phyloP scores from a whole-genome alignment of 2,797 vertebrate genomes.

The Eurystomus glaucurus region DNA sequence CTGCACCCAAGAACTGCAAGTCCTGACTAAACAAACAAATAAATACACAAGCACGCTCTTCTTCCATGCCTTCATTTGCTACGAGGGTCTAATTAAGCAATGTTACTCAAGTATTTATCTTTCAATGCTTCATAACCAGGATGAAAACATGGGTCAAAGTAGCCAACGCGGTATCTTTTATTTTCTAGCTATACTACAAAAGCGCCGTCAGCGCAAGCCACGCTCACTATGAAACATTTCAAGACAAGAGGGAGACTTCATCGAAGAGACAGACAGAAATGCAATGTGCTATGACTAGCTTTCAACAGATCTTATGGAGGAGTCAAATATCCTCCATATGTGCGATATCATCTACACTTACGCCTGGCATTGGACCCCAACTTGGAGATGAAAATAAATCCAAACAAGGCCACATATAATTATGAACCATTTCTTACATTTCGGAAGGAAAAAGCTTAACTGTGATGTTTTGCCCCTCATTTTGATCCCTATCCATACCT shows the following conservation, averaged over 20 bases:
- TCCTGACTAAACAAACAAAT: conserved; percentile 7
- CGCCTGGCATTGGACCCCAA: not conserved
- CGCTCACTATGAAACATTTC: not conserved
- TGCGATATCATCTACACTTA: not conserved
- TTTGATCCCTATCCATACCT: not conserved
- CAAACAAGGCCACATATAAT: not conserved
- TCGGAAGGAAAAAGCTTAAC: not conserved
- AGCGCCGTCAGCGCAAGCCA: not conserved
- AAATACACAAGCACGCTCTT: not conserved
- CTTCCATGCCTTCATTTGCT: not conserved
- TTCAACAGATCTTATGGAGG: conserved; percentile 34
- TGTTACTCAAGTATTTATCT: not conserved
- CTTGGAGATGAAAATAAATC: not conserved
- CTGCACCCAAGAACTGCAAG: not conserved
- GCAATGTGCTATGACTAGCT: not conserved
- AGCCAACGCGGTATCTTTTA: rapidly evolving
- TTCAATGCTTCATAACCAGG: not conserved
- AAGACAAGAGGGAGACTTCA: not conserved
- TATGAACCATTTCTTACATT: not conserved
- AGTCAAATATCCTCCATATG: conserved; percentile 22
- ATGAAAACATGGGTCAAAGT: not conserved
- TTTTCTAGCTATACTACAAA: not conserved
- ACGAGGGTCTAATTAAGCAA: not conserved
- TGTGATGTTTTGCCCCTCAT: not conserved
- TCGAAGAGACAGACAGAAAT: not conserved